These are phyloP conservation scores for Monarcha castaneiventris DNA, from an alignment of 2,113 vertebrate genomes.

Conservation along the genomic window DNA sequence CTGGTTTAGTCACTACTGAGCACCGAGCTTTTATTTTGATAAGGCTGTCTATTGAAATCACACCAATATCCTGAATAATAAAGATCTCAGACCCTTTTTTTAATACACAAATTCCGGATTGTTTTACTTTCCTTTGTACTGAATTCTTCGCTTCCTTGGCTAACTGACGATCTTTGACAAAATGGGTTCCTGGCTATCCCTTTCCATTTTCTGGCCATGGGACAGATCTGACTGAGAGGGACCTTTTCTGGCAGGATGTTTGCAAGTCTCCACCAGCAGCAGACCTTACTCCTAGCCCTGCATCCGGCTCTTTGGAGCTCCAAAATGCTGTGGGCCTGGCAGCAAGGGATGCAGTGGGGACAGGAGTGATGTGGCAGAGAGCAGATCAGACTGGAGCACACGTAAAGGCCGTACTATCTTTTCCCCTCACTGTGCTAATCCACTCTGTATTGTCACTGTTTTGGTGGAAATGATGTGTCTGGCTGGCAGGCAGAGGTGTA, in stretches of 20 bases:
- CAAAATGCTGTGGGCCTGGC: rapidly evolving
- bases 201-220: background rate
- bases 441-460: background rate
- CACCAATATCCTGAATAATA: background rate
- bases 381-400: background rate
- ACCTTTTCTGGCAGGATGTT: background rate
- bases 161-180: background rate
- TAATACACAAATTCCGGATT: background rate
- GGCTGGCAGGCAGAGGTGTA: background rate
- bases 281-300: rapidly evolving
- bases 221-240: background rate
- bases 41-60: background rate
- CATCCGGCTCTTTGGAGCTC: rapidly evolving
- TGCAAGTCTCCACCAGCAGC: background rate
- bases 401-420: background rate
- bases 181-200: background rate
- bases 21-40: background rate
- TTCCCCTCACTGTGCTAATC: background rate
- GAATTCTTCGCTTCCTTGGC: background rate
- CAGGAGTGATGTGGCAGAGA: background rate
- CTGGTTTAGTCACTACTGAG: background rate
- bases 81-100: background rate
- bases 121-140: background rate
- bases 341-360: background rate
- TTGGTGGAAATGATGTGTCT: background rate